A percentile compares a stretch with the other conserved stretches of the same genome.
Conservation (phyloP, 2,888 invertebrate genomes). For the Leptopilina drosophilae region DNA sequence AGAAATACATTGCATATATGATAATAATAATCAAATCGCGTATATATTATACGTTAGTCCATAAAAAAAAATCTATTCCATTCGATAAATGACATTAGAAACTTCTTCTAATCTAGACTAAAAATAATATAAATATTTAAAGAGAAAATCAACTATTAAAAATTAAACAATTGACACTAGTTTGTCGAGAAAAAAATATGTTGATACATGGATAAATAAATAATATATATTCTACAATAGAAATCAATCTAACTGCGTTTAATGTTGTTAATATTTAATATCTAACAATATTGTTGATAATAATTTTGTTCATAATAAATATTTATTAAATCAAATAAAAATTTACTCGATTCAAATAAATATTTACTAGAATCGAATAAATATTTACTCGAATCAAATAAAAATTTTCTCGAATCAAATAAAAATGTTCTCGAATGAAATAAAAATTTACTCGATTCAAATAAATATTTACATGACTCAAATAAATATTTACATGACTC, state of each 20-base stretch:
- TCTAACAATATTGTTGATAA: not conserved
- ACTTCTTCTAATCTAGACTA: not conserved
- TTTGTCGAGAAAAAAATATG: not conserved
- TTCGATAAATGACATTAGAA: not conserved
- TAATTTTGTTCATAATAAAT: too few species aligned
- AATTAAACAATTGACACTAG: constrained; percentile 16
- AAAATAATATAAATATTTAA: not conserved
- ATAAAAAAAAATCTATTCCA: not conserved
- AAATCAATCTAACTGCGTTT: not conserved
- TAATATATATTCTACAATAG: constrained; percentile 26
- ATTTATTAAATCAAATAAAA: too few species aligned
- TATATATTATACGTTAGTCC: constrained; percentile 31
- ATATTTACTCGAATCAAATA: too few species aligned
- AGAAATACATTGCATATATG: not conserved
- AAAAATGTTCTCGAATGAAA: too few species aligned
- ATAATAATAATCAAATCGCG: constrained; percentile 5
- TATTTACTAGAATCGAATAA: too few species aligned
- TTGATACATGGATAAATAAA: constrained; percentile 29
- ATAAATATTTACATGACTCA: too few species aligned
- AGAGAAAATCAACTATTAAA: not conserved
- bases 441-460: too few species aligned
- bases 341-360: too few species aligned
- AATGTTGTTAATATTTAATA: constrained; percentile 9
- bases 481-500: too few species aligned
- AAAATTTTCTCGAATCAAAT: too few species aligned